Base-by-base conservation (phyloP, 2,888 invertebrate species). In the Cylindroiulus punctatus region DNA sequence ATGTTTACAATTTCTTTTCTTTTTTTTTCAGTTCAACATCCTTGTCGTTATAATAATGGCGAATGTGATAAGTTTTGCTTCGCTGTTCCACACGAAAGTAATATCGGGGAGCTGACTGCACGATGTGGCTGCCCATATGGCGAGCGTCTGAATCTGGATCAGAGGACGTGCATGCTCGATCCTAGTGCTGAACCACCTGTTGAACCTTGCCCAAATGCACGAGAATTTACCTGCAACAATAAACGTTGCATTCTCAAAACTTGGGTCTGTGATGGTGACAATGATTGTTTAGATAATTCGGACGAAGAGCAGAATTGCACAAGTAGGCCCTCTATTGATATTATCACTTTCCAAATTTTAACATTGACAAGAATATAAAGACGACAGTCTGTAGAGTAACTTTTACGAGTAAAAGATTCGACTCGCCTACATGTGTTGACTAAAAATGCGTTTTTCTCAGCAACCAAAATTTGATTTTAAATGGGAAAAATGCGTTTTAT, bases 41-140 rank as follows among this genome's bases (percentile, higher is more conserved):
- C 98, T 0, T 98, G 98, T 89, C 93, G 94, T 22, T 92, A 93
- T 26, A 94, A 95, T 90, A 97, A 97, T 90, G 98, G 98, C 0
- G 96, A 95, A 88, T 99, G 99, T 90, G 95, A 96, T 88, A 98
- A 98, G 90, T 94, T 99, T 85, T 99, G 99, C 90, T 99, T 99
- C 90, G 97, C 97, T 0, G 92, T 97, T 0, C 96, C 96, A 0
- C 91, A 92, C 30, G 94, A 94, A 89, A 93, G 88, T 32, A 88
- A 89, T 36, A 87, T 84, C 10, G 83, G 84, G 17, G 88, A 87
- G 44, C 90, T 96, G 84, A 93, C 93, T 0, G 93, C 94, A 0
- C 93, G 93, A 88, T 98, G 98, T 90, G 97, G 96, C 0, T 98
- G 98, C 92, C 97, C 98, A 0, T 97, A 97, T 89, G 98, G 98